phyloP scores from a whole-genome alignment of 2,888 invertebrate genomes.

The Parthenolecanium corni region DNA sequence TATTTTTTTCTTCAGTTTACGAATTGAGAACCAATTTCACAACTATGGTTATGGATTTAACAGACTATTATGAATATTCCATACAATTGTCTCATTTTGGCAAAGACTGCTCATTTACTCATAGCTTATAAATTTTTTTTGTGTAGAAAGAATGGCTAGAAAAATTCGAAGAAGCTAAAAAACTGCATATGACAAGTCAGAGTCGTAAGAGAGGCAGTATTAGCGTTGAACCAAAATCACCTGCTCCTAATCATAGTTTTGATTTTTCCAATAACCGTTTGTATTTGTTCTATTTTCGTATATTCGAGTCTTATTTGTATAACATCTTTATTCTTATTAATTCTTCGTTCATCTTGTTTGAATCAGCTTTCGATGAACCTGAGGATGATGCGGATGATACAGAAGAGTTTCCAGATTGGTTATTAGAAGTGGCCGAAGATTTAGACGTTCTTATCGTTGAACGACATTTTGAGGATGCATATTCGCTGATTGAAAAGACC shows the following conservation, averaged over 20 bases:
- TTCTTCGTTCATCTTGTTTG: background rate
- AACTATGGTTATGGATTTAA: no score
- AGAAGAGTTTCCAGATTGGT: constrained; percentile 63
- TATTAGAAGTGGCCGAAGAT: constrained; percentile 82
- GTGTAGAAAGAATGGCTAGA: constrained; percentile 82
- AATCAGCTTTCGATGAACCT: constrained; percentile 40
- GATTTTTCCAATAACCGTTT: constrained; percentile 41
- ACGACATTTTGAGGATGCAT: constrained; percentile 87
- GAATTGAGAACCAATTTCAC: no score
- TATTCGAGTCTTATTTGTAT: background rate
- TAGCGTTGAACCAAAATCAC: constrained; percentile 42
- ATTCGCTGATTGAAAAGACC: constrained; percentile 62
- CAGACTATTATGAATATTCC: no score
- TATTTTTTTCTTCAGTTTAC: no score
- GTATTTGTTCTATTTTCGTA: constrained; percentile 31
- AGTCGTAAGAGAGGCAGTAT: constrained; percentile 25
- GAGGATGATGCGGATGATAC: constrained; percentile 37
- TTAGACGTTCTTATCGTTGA: constrained; percentile 90
- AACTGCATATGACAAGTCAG: constrained; percentile 38
- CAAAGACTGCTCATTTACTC: no score
- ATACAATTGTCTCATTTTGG: no score
- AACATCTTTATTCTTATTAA: background rate
- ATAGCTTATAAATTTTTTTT: no score
- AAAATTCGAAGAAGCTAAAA: constrained; percentile 81
- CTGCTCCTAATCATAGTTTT: constrained; percentile 41